These are phyloP conservation scores for Dicaeum eximium DNA, from an alignment of 2,113 vertebrate species.

Conservation along the genomic window DNA sequence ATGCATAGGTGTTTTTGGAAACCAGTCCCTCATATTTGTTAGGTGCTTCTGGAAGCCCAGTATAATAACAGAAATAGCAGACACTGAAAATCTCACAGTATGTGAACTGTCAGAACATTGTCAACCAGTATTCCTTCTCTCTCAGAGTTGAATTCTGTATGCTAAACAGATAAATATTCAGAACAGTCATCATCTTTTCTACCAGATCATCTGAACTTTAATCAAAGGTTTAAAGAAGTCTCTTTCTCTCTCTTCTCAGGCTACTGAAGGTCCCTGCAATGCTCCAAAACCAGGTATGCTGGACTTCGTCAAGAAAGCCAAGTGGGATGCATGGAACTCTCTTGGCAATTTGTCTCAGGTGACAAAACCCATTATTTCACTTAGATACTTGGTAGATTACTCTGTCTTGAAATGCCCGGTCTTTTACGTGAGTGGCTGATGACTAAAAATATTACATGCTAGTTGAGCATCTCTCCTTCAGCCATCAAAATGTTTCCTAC, in stretches of 20 bases:
- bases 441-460: not conserved
- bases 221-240: not conserved
- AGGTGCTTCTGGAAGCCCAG: not conserved
- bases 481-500: not conserved
- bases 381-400: not conserved
- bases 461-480: not conserved
- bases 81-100: not conserved
- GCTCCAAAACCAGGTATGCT: constrained; percentile 85
- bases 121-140: not conserved
- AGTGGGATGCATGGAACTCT: constrained; percentile 91
- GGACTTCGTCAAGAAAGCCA: constrained; percentile 89
- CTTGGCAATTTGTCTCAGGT: constrained; percentile 85
- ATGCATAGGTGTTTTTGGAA: not conserved
- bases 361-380: not conserved
- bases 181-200: not conserved
- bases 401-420: not conserved
- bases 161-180: not conserved
- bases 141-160: not conserved
- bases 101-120: not conserved
- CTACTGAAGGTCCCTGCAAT: constrained; percentile 86
- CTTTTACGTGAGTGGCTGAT: not conserved
- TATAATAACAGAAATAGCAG: not conserved
- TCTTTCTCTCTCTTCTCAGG: constrained; percentile 65
- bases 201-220: not conserved
- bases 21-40: not conserved